phyloP scores from a whole-genome alignment of 2,797 vertebrate genomes.

The Pteropus rufus region DNA sequence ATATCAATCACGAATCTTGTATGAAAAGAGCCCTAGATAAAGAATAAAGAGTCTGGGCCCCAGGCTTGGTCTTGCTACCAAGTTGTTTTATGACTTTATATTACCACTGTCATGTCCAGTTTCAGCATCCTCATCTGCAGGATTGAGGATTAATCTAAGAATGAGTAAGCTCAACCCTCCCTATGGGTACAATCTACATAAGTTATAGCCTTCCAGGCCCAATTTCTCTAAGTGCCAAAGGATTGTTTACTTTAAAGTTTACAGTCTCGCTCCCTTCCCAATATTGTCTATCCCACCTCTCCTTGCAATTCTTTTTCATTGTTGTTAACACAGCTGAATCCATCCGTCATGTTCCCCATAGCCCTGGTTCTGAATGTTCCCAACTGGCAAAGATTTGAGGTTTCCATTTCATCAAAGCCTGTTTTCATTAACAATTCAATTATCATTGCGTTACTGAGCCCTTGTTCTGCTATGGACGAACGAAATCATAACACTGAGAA shows the following conservation, averaged over 20 bases:
- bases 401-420: conserved; percentile 57
- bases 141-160: neutral
- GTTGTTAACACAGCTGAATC: neutral
- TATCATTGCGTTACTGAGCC: conserved; percentile 26
- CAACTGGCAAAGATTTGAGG: conserved; percentile 38
- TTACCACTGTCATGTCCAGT: neutral
- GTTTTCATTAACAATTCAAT: conserved; percentile 68
- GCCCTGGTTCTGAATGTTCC: neutral
- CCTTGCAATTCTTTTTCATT: neutral
- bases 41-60: neutral
- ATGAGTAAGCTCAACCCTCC: neutral
- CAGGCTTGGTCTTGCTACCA: neutral
- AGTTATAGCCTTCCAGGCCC: neutral
- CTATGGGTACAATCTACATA: neutral
- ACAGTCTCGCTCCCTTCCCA: neutral
- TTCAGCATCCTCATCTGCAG: neutral
- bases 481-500: conserved; percentile 52
- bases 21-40: neutral
- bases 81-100: neutral
- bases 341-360: neutral
- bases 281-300: neutral
- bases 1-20: neutral
- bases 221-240: neutral
- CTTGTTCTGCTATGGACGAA: conserved; percentile 57
- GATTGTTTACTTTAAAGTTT: neutral